phyloP scores from a whole-genome alignment of 2,888 invertebrate genomes.

The Adelphocoris suturalis region DNA sequence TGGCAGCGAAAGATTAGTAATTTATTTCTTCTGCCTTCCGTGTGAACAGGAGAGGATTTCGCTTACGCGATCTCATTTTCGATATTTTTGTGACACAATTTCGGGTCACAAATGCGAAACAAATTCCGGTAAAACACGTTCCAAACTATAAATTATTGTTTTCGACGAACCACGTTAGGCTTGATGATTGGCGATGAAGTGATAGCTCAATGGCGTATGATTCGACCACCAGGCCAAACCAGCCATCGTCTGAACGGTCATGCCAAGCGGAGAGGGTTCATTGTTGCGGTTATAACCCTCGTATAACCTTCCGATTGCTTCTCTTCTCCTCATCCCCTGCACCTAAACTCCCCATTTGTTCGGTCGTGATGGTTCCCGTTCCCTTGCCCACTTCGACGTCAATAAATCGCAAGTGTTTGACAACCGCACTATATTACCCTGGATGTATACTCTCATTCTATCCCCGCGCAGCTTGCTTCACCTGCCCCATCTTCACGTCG shows the following conservation, averaged over 20 bases:
- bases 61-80: too few relatives aligned
- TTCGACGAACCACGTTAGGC: too few relatives aligned
- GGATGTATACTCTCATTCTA: constrained; percentile 2
- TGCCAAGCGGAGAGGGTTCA: not conserved
- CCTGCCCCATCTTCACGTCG: constrained; percentile 13
- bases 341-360: constrained; percentile 4
- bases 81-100: too few relatives aligned
- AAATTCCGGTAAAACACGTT: too few relatives aligned
- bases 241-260: not conserved
- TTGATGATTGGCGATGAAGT: not conserved
- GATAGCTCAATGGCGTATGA: not conserved
- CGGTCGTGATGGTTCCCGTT: constrained; percentile 22
- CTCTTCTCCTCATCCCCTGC: not conserved
- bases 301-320: constrained; percentile 26
- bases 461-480: not conserved
- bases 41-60: too few relatives aligned
- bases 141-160: too few relatives aligned
- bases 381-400: constrained; percentile 1
- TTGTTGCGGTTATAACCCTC: constrained; percentile 29
- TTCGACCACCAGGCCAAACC: not conserved
- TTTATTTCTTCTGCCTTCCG: too few relatives aligned
- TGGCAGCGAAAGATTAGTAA: too few relatives aligned
- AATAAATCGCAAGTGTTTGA: constrained; percentile 59
- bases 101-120: too few relatives aligned
- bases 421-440: constrained; percentile 54